phyloP scores from a whole-genome alignment of 1,140 invertebrate genomes.

The Atopsyche davidsoni region DNA sequence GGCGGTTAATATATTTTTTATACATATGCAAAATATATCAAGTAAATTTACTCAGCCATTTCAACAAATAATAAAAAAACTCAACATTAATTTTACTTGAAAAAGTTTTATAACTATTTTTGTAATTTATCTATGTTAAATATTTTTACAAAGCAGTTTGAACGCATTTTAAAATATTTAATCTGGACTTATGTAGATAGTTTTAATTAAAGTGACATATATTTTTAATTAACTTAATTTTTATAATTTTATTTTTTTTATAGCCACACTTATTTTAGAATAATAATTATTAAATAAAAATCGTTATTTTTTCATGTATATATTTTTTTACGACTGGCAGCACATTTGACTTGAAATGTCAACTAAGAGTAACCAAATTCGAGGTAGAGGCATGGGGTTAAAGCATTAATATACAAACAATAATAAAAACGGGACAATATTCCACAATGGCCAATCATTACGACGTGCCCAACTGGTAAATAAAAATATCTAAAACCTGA shows the following conservation, averaged over 20 bases:
- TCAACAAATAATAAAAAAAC: too few species aligned
- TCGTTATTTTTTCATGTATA: not conserved
- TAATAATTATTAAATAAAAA: not conserved
- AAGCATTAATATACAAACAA: conserved; percentile 3
- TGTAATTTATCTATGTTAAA: too few species aligned
- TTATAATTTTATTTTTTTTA: not conserved
- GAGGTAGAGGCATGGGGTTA: conserved; percentile 12
- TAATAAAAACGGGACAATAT: not conserved
- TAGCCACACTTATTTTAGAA: not conserved
- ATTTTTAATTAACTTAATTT: not conserved
- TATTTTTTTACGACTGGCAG: not conserved
- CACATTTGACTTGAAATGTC: conserved; percentile 4
- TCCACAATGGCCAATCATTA: conserved; percentile 75
- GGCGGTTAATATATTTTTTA: too few species aligned
- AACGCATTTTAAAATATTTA: not conserved
- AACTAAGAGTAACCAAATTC: too few species aligned
- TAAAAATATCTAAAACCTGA: not conserved
- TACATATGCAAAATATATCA: too few species aligned
- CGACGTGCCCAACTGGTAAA: conserved; percentile 78
- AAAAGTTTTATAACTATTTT: too few species aligned
- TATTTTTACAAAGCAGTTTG: too few species aligned
- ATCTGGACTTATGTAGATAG: not conserved
- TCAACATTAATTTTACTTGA: too few species aligned
- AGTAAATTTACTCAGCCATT: too few species aligned
- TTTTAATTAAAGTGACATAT: not conserved